A percentile compares a stretch with the other conserved stretches of the same genome.
These are phyloP conservation scores for Oreochromis tanganicae DNA, from an alignment of 2,113 vertebrate genomes.

Conservation along the genomic window DNA sequence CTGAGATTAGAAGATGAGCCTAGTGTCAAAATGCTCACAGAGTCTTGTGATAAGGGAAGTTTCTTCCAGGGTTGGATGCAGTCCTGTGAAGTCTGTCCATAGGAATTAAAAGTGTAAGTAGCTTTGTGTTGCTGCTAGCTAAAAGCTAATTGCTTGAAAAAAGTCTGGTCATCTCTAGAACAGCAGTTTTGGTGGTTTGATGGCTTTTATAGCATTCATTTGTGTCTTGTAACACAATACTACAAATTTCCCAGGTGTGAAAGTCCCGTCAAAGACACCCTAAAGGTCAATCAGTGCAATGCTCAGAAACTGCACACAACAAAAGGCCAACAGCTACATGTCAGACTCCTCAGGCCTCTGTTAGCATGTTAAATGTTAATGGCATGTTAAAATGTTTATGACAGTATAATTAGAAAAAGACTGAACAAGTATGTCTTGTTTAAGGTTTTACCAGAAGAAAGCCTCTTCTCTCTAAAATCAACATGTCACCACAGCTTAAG, in stretches of 20 bases:
- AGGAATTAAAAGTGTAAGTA: not conserved
- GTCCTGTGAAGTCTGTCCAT: not conserved
- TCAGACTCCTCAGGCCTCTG: not conserved
- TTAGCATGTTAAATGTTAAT: not conserved
- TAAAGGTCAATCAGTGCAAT: not conserved
- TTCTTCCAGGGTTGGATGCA: not conserved
- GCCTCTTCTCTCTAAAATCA: not conserved
- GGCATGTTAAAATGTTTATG: not conserved
- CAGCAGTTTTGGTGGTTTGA: not conserved
- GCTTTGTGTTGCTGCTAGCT: not conserved
- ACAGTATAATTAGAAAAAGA: not conserved
- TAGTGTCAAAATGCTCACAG: not conserved
- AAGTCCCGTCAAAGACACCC: not conserved
- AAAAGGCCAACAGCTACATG: not conserved
- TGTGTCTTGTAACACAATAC: not conserved
- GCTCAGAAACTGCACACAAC: not conserved
- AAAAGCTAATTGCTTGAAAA: not conserved
- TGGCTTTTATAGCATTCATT: not conserved
- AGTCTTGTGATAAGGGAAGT: not conserved
- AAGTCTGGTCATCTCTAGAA: not conserved
- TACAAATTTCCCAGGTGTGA: not conserved
- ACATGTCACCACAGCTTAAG: not conserved
- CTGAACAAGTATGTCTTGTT: not conserved
- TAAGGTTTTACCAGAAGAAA: not conserved
- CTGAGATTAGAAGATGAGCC: not conserved